Evolutionary conservation across 2,797 vertebrate species (phyloP).

Genomic region (Pachyuromys duprasi): DNA sequence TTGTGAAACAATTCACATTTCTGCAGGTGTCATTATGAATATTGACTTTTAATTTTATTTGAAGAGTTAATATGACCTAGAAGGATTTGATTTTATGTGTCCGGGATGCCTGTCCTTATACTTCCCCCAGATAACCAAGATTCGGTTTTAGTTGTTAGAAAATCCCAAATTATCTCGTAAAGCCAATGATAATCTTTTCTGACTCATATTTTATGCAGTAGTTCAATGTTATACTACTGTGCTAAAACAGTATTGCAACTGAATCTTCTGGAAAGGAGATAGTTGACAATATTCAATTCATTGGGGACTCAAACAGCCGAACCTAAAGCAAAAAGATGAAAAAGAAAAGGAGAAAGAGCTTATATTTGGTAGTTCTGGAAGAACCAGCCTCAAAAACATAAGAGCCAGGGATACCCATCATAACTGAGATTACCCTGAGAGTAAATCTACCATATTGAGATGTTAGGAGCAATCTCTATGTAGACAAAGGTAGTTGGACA

Average conservation of each 20-base stretch:
- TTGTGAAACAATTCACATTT: background rate
- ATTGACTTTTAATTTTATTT: background rate
- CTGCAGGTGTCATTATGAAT: background rate
- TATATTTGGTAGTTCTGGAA: background rate
- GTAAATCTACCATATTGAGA: background rate
- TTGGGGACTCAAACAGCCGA: background rate
- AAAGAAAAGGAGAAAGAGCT: background rate
- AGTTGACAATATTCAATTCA: background rate
- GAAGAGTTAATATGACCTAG: background rate
- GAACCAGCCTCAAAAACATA: constrained; percentile 29
- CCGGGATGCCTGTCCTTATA: background rate
- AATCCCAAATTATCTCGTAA: constrained; percentile 23
- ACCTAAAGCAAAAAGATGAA: background rate
- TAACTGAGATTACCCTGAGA: background rate
- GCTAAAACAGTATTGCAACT: background rate
- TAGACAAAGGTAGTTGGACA: background rate
- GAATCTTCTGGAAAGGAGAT: constrained; percentile 20
- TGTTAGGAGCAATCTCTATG: background rate
- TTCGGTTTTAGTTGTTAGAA: background rate
- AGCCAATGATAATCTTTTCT: background rate
- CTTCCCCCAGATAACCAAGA: background rate
- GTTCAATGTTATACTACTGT: constrained; percentile 4
- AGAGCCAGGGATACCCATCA: background rate
- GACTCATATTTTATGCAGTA: background rate
- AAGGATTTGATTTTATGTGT: background rate